Conservation (phyloP, 2,797 vertebrate species). For the Poeciliopsis gracilis region DNA sequence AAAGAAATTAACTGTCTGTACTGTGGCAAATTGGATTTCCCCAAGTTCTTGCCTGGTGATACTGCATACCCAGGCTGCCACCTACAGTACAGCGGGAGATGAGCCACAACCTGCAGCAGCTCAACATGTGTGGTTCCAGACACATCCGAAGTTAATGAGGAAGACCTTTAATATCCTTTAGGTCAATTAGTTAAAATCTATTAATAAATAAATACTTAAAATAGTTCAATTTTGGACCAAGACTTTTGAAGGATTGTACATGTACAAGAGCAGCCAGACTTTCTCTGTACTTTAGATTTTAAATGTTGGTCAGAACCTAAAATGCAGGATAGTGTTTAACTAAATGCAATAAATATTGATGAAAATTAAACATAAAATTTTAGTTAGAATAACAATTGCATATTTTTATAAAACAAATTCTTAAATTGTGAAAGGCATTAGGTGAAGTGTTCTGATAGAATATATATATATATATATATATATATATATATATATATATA, state of each 20-base stretch:
- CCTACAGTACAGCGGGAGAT: constrained; percentile 78
- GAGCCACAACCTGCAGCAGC: constrained; percentile 38
- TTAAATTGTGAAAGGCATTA: not conserved
- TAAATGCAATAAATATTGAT: not conserved
- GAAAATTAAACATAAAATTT: not conserved
- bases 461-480: no score
- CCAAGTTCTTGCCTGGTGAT: constrained; percentile 65
- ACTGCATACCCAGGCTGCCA: constrained; percentile 81
- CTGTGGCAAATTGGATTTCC: constrained; percentile 80
- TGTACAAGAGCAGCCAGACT: constrained; percentile 24
- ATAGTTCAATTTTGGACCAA: constrained; percentile 61
- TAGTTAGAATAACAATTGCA: not conserved
- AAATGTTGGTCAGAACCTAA: not conserved
- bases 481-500: no score
- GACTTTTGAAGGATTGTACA: constrained; percentile 51
- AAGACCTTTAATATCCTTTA: constrained; percentile 50
- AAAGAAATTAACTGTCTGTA: constrained; percentile 83
- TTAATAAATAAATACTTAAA: constrained; percentile 60
- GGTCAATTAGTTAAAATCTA: constrained; percentile 65
- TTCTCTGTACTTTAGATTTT: constrained; percentile 11
- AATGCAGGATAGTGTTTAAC: not conserved
- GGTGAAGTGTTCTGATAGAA: not conserved
- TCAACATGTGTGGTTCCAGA: constrained; percentile 67
- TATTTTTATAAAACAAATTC: not conserved
- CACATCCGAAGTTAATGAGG: constrained; percentile 43